These are phyloP conservation scores for Mus minutoides DNA, from an alignment of 2,797 vertebrate species.

Conservation along the genomic window DNA sequence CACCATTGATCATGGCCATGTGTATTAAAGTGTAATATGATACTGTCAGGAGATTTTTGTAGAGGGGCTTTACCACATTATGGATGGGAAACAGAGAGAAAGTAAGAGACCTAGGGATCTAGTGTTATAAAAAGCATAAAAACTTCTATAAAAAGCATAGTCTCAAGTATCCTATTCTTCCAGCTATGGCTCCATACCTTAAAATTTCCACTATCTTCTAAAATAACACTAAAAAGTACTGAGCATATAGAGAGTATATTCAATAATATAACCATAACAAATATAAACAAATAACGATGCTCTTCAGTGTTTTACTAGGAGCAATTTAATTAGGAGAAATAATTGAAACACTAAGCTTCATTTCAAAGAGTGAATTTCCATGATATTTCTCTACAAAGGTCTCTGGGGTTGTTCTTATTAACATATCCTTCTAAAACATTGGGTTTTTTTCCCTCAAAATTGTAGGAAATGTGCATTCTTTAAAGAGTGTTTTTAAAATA, in stretches of 20 bases:
- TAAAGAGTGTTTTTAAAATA: background rate
- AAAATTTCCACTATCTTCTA: background rate
- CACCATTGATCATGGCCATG: background rate
- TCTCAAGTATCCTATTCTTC: background rate
- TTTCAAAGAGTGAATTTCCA: rapidly evolving
- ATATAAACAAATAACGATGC: background rate
- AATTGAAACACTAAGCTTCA: background rate
- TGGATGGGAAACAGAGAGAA: background rate
- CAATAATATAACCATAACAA: background rate
- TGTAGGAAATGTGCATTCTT: background rate
- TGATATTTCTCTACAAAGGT: rapidly evolving
- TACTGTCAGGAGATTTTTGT: background rate
- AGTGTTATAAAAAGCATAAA: too few relatives aligned
- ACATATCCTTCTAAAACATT: too few relatives aligned
- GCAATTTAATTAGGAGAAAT: background rate
- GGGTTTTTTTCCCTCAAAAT: background rate
- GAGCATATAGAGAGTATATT: background rate
- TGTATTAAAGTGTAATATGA: background rate
- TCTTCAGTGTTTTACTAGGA: background rate
- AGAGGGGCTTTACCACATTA: background rate
- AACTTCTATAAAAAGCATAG: background rate
- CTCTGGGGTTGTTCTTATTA: background rate
- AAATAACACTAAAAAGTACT: background rate
- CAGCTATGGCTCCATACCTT: too few relatives aligned
- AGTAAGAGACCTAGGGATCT: background rate